These are phyloP conservation scores for Tetrao urogallus DNA, from an alignment of 2,113 vertebrate genomes.

Conservation along the genomic window DNA sequence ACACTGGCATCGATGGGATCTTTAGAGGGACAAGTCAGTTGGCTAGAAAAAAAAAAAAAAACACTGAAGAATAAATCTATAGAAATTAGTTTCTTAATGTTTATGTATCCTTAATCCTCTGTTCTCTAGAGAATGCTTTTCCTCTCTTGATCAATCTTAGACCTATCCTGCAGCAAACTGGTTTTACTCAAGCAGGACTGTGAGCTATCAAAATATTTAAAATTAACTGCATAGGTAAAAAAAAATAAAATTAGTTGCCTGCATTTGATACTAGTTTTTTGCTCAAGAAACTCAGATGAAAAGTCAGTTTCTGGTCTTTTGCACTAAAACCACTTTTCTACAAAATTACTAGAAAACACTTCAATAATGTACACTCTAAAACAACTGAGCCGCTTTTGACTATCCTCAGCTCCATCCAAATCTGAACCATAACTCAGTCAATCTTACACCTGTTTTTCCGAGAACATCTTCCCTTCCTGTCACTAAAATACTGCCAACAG, in stretches of 20 bases:
- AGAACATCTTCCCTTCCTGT: not conserved
- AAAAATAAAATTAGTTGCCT: not conserved
- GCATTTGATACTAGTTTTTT: not conserved
- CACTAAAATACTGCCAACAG: not conserved
- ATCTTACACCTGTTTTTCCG: not conserved
- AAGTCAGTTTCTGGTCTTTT: not conserved
- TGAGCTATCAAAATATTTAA: not conserved
- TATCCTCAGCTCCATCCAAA: not conserved
- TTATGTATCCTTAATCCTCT: not conserved
- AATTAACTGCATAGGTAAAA: not conserved
- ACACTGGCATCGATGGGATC: not conserved
- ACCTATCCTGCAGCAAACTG: not conserved
- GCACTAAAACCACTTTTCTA: not conserved
- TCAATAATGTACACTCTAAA: not conserved
- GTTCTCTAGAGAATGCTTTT: not conserved
- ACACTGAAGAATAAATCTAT: conserved; percentile 6
- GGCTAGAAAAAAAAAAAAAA: not conserved
- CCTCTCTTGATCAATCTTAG: not conserved
- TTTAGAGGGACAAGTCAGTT: not conserved
- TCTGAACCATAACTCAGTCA: not conserved
- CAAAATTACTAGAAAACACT: not conserved
- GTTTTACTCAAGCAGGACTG: not conserved
- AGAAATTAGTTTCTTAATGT: not conserved
- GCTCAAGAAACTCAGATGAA: not conserved
- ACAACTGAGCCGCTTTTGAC: not conserved